These are phyloP conservation scores for Isoperla grammatica DNA, from an alignment of 2,888 invertebrate genomes.

Conservation along the genomic window DNA sequence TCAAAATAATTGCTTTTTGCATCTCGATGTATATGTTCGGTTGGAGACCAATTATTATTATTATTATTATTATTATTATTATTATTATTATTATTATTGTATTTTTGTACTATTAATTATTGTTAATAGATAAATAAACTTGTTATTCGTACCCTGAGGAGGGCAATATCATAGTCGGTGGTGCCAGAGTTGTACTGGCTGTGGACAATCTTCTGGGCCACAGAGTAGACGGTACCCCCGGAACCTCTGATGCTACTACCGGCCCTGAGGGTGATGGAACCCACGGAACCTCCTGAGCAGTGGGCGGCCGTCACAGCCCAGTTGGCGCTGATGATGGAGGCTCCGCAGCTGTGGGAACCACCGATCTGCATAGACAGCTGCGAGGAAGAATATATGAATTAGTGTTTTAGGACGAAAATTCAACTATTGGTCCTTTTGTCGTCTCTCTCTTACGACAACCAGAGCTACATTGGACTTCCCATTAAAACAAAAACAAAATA, in stretches of 20 bases:
- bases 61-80: no score
- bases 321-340: slow-evolving; percentile 36
- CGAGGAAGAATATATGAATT: not conserved
- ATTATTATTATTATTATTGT: no score
- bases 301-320: slow-evolving; percentile 38
- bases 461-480: no score
- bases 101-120: not conserved
- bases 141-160: slow-evolving; percentile 7
- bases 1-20: no score
- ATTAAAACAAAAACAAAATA: no score
- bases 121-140: not conserved
- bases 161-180: slow-evolving; percentile 32
- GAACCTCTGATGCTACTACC: slow-evolving; percentile 30
- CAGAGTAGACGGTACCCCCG: slow-evolving; percentile 40
- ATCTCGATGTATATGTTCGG: no score
- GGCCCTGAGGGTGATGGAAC: slow-evolving; percentile 5
- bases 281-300: slow-evolving; percentile 24
- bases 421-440: no score
- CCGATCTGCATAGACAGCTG: slow-evolving; percentile 36
- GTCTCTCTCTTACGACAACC: no score
- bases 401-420: no score
- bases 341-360: slow-evolving; percentile 37
- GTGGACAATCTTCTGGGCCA: slow-evolving; percentile 46
- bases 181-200: slow-evolving; percentile 43
- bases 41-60: no score